Conservation (phyloP, 2,888 invertebrate genomes). For the Charanyca ferruginea region DNA sequence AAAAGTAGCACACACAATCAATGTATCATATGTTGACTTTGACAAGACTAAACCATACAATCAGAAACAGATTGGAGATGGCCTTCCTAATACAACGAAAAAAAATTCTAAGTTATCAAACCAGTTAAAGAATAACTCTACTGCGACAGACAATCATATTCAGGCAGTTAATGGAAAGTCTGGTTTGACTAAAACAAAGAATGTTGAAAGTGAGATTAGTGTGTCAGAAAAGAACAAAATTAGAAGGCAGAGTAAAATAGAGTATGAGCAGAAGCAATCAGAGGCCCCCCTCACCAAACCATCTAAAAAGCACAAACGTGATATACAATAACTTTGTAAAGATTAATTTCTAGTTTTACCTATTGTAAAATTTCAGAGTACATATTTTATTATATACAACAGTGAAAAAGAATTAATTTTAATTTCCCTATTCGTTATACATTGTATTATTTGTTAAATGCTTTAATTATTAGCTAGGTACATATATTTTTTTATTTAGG, state of each 20-base stretch:
- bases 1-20: conserved; percentile 70
- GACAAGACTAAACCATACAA: conserved; percentile 83
- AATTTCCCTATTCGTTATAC: conserved; percentile 23
- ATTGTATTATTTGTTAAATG: background rate
- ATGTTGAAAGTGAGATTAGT: conserved; percentile 70
- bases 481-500: conserved; percentile 1
- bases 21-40: conserved; percentile 84
- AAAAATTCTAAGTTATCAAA: conserved; percentile 60
- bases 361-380: conserved; percentile 56
- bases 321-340: conserved; percentile 57
- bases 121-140: conserved; percentile 56
- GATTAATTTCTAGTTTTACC: conserved; percentile 34
- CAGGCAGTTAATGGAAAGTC: conserved; percentile 66
- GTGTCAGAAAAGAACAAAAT: conserved; percentile 71
- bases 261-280: conserved; percentile 70
- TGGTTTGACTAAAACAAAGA: conserved; percentile 66
- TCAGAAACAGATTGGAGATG: conserved; percentile 77
- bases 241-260: conserved; percentile 75
- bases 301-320: conserved; percentile 80
- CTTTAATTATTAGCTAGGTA: background rate
- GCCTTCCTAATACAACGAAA: conserved; percentile 64
- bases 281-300: conserved; percentile 69
- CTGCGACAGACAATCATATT: conserved; percentile 40
- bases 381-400: conserved; percentile 45
- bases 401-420: conserved; percentile 20